Conservation (phyloP, 2,888 invertebrate species). For the Lepidonotus clava region DNA sequence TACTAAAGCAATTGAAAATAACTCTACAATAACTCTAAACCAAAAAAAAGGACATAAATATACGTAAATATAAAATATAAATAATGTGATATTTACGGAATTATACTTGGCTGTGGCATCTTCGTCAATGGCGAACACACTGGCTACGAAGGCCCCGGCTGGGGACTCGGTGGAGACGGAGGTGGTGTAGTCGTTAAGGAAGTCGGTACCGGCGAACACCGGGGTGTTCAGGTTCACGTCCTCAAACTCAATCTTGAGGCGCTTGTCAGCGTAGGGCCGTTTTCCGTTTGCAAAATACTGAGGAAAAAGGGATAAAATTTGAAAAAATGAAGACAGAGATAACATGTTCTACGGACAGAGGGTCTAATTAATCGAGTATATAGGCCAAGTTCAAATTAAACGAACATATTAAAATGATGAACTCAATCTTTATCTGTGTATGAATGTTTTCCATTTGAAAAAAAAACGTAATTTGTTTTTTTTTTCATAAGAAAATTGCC, state of each 20-base stretch:
- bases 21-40: too few relatives aligned
- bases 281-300: not conserved
- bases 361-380: too few relatives aligned
- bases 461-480: too few relatives aligned
- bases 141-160: constrained; percentile 95
- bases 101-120: constrained; percentile 97
- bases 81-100: constrained; percentile 86
- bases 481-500: too few relatives aligned
- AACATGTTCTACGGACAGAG: not conserved
- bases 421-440: too few relatives aligned
- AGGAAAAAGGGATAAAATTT: too few relatives aligned
- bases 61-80: too few relatives aligned
- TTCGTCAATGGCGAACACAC: constrained; percentile 97
- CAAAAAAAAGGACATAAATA: too few relatives aligned
- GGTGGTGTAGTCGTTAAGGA: constrained; percentile 84
- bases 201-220: constrained; percentile 48
- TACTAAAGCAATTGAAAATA: too few relatives aligned
- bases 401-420: too few relatives aligned
- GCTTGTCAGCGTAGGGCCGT: not conserved
- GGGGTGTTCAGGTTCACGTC: constrained; percentile 47
- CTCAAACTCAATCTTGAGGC: not conserved
- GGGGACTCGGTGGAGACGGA: constrained; percentile 97
- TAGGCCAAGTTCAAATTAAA: too few relatives aligned
- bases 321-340: not conserved
- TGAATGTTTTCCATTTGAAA: too few relatives aligned